Base-by-base conservation (phyloP, 2,888 invertebrate genomes). In the Lomographa bimaculata region DNA sequence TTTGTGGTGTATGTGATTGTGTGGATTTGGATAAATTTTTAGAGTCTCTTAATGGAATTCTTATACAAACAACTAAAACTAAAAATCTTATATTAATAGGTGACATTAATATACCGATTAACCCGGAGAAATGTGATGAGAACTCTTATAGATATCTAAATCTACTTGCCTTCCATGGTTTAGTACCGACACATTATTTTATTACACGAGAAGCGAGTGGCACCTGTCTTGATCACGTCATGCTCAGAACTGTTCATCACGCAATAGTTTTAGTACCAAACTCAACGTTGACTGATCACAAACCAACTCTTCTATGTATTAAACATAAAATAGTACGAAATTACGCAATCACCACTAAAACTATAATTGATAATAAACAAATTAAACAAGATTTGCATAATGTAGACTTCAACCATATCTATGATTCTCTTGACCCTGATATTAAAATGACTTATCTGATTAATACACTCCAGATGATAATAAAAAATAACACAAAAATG, bases 91-190 rank as follows among this genome's bases (percentile, higher is more conserved):
- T 34, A 12, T 10, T 34, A n/a, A 19, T 7, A 0, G 33, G 33
- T 5, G 33, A 34, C n/a, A 10, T 34, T 3, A 34, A 34, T 10
- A 24, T 34, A 5, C 5, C 14, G 1, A 34, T 34, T 2, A 10
- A 24, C 5, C 1, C n/a, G 2, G 24, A 11, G 1, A 34, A 24
- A 10, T 8, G n/a, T 7, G 11, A 19, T 18, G 24, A 25, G 1
- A 7, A 25, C 8, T 9, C 17, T 17, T 10, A 25, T 7, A 3
- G 1, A 11, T 34, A 34, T 12, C 16, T 25, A 5, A 11, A 34
- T 18, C 12, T 34, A n/a, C 1, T 17, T 1, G 33, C 33, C 0
- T 17, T 5, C n/a, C 25, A 24, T 17, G 25, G 25, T 3, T 5
- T 34, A 2, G 6, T 25, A 7, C 33, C 33, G 5, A 19, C 28